Percentiles rank a stretch among this genome's conserved stretches.
phyloP scores from a whole-genome alignment of 2,888 invertebrate species.

The Oligia strigilis region DNA sequence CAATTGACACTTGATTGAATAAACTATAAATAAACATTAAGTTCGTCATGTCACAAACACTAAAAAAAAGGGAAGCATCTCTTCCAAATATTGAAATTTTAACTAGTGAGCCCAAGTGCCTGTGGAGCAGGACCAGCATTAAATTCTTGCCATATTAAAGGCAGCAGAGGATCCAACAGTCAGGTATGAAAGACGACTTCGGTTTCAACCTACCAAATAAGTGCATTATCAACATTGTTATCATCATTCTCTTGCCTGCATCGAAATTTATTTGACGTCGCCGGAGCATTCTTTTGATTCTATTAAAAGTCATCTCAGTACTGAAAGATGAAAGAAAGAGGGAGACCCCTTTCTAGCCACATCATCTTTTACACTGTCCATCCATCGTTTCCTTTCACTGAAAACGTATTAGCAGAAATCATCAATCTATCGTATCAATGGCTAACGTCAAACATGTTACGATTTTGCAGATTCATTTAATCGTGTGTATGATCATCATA shows the following conservation, averaged over 20 bases:
- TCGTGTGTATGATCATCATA: not conserved
- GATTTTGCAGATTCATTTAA: not conserved
- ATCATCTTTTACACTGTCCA: not conserved
- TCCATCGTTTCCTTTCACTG: not conserved
- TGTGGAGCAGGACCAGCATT: not conserved
- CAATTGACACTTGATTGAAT: too few species aligned
- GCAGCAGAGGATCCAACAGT: too few species aligned
- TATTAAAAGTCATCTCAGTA: not conserved
- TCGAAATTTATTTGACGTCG: not conserved
- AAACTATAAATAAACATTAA: too few species aligned
- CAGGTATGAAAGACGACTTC: not conserved
- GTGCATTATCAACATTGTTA: not conserved
- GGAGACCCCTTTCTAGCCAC: not conserved
- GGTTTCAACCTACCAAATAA: not conserved
- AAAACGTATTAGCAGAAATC: not conserved
- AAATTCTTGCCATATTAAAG: not conserved
- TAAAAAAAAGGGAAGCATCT: too few species aligned
- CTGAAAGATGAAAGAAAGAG: not conserved
- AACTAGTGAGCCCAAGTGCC: too few species aligned
- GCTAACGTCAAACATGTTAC: not conserved
- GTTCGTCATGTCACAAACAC: too few species aligned
- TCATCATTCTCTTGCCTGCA: not conserved
- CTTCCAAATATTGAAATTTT: too few species aligned
- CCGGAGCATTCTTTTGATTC: not conserved
- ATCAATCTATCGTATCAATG: not conserved